Percentiles rank a stretch among this genome's conserved stretches.
Conservation (phyloP, 2,113 vertebrate species). For the Carollia perspicillata region DNA sequence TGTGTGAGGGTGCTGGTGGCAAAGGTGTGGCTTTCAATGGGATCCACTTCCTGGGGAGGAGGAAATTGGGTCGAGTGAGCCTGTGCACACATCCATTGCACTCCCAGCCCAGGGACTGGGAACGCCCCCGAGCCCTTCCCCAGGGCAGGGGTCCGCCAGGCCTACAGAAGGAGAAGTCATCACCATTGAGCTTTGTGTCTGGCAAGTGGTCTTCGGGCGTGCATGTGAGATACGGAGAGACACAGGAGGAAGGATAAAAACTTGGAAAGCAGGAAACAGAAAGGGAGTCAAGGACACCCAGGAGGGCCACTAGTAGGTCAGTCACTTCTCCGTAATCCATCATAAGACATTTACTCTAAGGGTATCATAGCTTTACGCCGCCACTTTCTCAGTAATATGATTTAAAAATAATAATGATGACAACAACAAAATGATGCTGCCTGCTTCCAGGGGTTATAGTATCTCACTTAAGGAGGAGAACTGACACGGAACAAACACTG, state of each 20-base stretch:
- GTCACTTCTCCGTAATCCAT: not conserved
- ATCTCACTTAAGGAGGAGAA: not conserved
- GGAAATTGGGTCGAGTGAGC: not conserved
- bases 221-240: not conserved
- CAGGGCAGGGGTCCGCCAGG: not conserved
- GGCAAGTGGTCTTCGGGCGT: not conserved
- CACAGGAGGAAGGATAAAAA: not conserved
- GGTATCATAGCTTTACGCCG: not conserved
- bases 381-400: not conserved
- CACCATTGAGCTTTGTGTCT: not conserved
- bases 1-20: slow-evolving; percentile 95
- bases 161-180: not conserved
- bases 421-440: not conserved
- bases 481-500: not conserved
- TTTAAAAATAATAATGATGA: not conserved
- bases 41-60: slow-evolving; percentile 85
- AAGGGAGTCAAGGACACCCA: not conserved
- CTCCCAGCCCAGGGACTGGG: not conserved
- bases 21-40: slow-evolving; percentile 95
- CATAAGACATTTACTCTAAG: not conserved
- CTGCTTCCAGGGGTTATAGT: not conserved
- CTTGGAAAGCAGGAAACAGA: not conserved
- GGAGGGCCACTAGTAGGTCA: not conserved
- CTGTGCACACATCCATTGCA: no score
- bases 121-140: not conserved